Evolutionary conservation across 2,888 invertebrate species (phyloP).

Genomic region (Napeogenes sylphis): DNA sequence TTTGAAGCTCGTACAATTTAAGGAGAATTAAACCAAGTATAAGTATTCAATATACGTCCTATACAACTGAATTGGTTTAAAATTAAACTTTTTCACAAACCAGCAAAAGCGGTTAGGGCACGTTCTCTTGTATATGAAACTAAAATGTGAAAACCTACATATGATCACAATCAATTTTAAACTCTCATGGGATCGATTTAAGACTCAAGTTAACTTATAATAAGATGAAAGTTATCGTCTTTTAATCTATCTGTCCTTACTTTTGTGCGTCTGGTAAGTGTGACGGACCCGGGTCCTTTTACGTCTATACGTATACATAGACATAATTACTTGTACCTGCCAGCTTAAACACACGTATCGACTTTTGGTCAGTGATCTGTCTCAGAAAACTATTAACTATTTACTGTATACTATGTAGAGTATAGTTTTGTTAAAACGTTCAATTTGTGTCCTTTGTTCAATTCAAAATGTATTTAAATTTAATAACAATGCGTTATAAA

Average conservation of each 20-base stretch:
- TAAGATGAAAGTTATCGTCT: conserved; percentile 46
- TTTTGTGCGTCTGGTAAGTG: conserved; percentile 72
- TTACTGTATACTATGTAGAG: no score
- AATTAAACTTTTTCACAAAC: conserved; percentile 55
- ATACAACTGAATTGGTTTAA: conserved; percentile 32
- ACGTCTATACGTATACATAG: conserved; percentile 57
- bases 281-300: conserved; percentile 70
- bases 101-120: conserved; percentile 71
- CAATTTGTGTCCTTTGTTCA: not conserved
- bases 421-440: no score
- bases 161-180: conserved; percentile 40
- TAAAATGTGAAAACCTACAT: conserved; percentile 47
- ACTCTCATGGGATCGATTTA: conserved; percentile 51
- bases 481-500: not conserved
- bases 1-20: not conserved
- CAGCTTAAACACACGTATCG: conserved; percentile 27
- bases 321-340: conserved; percentile 74
- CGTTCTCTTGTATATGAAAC: conserved; percentile 66
- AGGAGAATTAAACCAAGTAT: not conserved
- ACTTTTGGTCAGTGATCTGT: conserved; percentile 6
- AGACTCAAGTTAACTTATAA: conserved; percentile 32
- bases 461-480: not conserved
- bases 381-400: no score
- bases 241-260: conserved; percentile 54
- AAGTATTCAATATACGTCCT: conserved; percentile 11